Evolutionary conservation across 2,797 vertebrate genomes (phyloP).

Genomic region (Mallotus villosus): DNA sequence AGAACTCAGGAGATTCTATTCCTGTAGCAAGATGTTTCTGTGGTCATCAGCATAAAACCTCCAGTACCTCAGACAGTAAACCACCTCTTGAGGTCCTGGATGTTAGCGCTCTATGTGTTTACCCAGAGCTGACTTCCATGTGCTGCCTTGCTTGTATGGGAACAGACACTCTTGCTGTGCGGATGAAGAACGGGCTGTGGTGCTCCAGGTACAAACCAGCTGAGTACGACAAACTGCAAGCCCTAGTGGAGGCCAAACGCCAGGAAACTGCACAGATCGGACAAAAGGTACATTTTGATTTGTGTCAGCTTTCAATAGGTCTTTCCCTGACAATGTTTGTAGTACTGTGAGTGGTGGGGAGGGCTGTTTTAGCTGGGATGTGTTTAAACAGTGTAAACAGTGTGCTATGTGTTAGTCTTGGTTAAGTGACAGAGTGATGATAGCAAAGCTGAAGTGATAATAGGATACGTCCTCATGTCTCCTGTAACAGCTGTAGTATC

Average conservation of each 20-base stretch:
- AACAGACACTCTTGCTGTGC: constrained; percentile 66
- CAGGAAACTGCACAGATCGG: constrained; percentile 74
- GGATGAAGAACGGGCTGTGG: constrained; percentile 50
- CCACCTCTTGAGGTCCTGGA: constrained; percentile 20
- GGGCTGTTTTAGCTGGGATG: neutral
- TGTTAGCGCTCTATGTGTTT: constrained; percentile 42
- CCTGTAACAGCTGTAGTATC: neutral
- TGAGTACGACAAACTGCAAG: constrained; percentile 79
- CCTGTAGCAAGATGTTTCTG: constrained; percentile 28
- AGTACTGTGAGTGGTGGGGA: neutral
- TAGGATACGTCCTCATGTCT: neutral
- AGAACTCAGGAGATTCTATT: constrained; percentile 15
- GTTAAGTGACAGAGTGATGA: constrained; percentile 34
- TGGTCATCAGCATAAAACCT: constrained; percentile 47
- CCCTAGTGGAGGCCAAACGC: constrained; percentile 79
- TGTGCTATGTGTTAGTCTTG: constrained; percentile 5
- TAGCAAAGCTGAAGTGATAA: constrained; percentile 35
- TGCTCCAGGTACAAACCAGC: constrained; percentile 78
- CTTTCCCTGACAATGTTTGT: neutral
- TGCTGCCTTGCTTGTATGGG: constrained; percentile 54
- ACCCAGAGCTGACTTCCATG: constrained; percentile 41
- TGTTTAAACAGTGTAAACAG: constrained; percentile 20
- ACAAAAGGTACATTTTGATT: constrained; percentile 78
- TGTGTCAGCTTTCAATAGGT: neutral
- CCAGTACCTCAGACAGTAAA: neutral